Evolutionary conservation across 1,140 invertebrate species (phyloP), one percentile per base, ranked within the genome.

Genomic region (Hydropsyche tenuis): DNA sequence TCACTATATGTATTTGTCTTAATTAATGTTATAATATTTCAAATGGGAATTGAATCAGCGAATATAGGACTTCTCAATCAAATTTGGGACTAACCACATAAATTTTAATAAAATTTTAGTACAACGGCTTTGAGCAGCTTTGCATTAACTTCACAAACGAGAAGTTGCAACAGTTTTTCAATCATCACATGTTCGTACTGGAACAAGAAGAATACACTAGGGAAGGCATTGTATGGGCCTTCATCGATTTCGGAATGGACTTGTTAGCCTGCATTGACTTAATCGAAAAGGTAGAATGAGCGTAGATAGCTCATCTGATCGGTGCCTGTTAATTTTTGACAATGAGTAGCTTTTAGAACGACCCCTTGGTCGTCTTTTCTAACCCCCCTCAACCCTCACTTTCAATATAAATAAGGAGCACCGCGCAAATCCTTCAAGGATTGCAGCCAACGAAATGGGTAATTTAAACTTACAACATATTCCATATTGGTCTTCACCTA

Each of bases 131-230:
- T 87, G 96, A 99, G 86, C 96, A 98, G 89, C 90, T 99, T 86
- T 94, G 96, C 89, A 99, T 99, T 92, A 98, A 98, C 90, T 97
- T 97, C 87, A 97, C 96, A 85, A 98, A 97, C 85, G 95, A 98
- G 85, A 96, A 96, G 87, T 90, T 97, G 74, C 96, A 97, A 87
- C 95, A 97, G 87, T 97, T 97, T 89, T 97, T 97, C 91, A 97
- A 97, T 87, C 95, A 97, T 87, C 94, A 96, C 90, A 97, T 97
- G 96, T 97, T 98, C 86, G 95, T 97, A 76, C 89, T 97, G 82
- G 96, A 98, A 86, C 95, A 97, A 92, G 94, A 96, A 88, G 96
- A 98, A 82, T 98, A 98, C 88, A 96, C 94, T 82, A 91, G 89
- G 82, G 95, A 97, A 86, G 94, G 94, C 81, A 97, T 98, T 86